Evolutionary conservation across 1,140 invertebrate species (phyloP).

Genomic region (Drosophila rhopaloa): DNA sequence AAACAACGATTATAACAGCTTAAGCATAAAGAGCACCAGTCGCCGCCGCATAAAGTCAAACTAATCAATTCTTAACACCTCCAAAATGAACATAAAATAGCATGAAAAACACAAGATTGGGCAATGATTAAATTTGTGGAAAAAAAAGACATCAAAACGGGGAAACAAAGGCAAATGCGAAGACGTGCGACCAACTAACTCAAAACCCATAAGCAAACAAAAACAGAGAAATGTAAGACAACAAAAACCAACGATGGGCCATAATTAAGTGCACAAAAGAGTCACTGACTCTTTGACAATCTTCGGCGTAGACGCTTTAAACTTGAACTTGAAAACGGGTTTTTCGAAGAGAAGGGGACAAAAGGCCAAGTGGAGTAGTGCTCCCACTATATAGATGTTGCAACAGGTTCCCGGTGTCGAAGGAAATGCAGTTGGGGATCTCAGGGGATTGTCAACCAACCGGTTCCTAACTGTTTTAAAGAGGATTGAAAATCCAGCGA

Average conservation of each 20-base stretch:
- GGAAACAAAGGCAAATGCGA: conserved; percentile 43
- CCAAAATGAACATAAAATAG: conserved; percentile 29
- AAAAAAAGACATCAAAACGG: conserved; percentile 28
- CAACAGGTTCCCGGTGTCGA: conserved; percentile 58
- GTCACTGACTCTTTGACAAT: conserved; percentile 76
- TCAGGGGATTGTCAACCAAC: conserved; percentile 43
- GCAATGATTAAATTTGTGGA: conserved; percentile 34
- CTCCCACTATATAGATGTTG: conserved; percentile 40
- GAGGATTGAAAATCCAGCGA: not conserved
- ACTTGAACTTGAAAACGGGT: conserved; percentile 84
- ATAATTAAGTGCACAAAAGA: conserved; percentile 63
- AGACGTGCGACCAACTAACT: conserved; percentile 42
- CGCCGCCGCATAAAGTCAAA: conserved; percentile 18
- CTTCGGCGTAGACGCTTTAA: conserved; percentile 48
- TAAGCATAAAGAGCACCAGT: conserved; percentile 47
- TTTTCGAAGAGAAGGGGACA: conserved; percentile 33
- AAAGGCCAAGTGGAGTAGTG: conserved; percentile 28
- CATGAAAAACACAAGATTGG: conserved; percentile 48
- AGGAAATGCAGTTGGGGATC: conserved; percentile 36
- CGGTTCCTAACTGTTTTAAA: conserved; percentile 41
- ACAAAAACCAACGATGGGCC: conserved; percentile 15
- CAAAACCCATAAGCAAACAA: conserved; percentile 35
- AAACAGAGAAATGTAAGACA: conserved; percentile 42
- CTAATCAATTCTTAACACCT: conserved; percentile 54
- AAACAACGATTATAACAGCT: conserved; percentile 32